Conservation (phyloP, 2,888 invertebrate species). For the Ennomos quercinarius region DNA sequence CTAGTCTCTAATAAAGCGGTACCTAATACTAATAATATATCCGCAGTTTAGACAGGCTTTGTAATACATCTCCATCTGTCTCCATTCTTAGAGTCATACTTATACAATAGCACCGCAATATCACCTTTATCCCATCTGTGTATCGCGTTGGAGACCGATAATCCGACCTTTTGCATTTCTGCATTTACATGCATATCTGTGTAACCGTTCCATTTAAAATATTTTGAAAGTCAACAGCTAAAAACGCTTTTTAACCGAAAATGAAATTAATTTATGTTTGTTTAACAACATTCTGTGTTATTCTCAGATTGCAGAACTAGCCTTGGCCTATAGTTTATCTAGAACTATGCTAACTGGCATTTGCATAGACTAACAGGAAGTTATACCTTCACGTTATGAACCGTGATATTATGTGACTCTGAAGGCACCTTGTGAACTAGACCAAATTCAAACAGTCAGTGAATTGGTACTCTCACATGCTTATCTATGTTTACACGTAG, state of each 20-base stretch:
- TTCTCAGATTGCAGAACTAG: conserved; percentile 27
- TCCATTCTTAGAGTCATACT: conserved; percentile 29
- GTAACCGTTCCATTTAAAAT: conserved; percentile 24
- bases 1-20: conserved; percentile 12
- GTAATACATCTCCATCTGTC: conserved; percentile 35
- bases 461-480: conserved; percentile 42
- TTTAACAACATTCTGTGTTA: conserved; percentile 25
- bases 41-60: conserved; percentile 18
- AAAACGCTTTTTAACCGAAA: conserved; percentile 18
- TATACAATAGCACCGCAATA: conserved; percentile 35
- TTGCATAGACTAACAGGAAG: conserved; percentile 39
- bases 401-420: conserved; percentile 29
- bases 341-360: conserved; percentile 22
- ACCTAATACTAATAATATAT: conserved; percentile 20
- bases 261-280: conserved; percentile 28
- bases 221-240: conserved; percentile 33
- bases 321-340: conserved; percentile 31
- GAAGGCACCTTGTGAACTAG: conserved; percentile 34
- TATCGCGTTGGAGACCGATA: conserved; percentile 34
- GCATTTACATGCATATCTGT: conserved; percentile 33
- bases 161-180: conserved; percentile 35
- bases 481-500: conserved; percentile 49
- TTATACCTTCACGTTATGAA: conserved; percentile 34
- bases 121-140: conserved; percentile 33
- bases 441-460: conserved; percentile 33